Conservation (phyloP, 1,140 invertebrate species). For the Procambarus virginalis region DNA sequence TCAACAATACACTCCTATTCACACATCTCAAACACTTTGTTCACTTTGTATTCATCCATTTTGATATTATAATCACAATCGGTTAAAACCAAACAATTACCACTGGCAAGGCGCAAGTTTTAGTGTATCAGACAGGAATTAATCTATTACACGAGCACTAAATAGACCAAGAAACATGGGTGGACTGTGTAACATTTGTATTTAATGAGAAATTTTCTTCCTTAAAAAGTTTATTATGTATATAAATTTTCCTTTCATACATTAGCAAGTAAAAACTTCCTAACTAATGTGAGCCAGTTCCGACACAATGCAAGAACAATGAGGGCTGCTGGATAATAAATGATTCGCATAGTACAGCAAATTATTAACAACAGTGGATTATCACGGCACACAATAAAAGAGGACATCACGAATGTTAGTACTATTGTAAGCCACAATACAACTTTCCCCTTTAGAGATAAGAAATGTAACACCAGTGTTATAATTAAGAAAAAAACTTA, state of each 20-base stretch:
- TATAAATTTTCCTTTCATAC: background rate
- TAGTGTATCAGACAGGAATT: background rate
- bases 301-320: background rate
- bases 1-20: background rate
- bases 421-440: slow-evolving; percentile 11
- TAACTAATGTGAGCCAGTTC: background rate
- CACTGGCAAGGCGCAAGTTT: background rate
- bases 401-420: slow-evolving; percentile 27
- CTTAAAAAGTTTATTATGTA: background rate
- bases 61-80: background rate
- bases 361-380: background rate
- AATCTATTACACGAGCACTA: background rate
- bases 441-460: slow-evolving; percentile 17
- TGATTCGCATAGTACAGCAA: background rate
- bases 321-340: background rate
- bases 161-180: background rate
- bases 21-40: background rate
- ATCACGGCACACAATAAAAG: slow-evolving; percentile 14
- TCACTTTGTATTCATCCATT: background rate
- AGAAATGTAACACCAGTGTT: background rate
- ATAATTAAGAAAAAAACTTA: too few species aligned
- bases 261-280: background rate
- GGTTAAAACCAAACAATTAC: background rate
- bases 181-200: background rate
- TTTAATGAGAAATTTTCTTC: background rate